phyloP scores from a whole-genome alignment of 1,140 invertebrate species.

The Drosophila littoralis region DNA sequence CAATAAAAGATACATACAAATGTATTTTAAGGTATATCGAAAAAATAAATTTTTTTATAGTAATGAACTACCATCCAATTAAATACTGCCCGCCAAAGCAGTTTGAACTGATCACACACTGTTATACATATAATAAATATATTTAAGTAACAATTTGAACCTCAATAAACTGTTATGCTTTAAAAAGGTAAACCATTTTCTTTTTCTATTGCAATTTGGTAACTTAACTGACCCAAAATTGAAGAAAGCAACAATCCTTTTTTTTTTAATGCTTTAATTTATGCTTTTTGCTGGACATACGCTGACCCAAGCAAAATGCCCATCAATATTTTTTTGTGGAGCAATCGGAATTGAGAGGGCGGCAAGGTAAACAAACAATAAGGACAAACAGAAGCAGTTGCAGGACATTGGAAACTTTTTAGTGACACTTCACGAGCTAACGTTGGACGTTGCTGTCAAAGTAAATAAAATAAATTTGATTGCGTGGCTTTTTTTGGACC shows the following conservation, averaged over 20 bases:
- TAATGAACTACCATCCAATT: too few species aligned
- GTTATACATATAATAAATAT: too few species aligned
- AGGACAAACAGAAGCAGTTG: slow-evolving; percentile 30
- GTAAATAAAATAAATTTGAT: slow-evolving; percentile 82
- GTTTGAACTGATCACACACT: too few species aligned
- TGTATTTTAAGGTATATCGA: too few species aligned
- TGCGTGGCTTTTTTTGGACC: slow-evolving; percentile 52
- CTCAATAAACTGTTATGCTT: slow-evolving; percentile 48
- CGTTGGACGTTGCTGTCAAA: slow-evolving; percentile 72
- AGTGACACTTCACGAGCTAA: slow-evolving; percentile 81
- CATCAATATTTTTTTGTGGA: slow-evolving; percentile 9
- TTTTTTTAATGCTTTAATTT: slow-evolving; percentile 2
- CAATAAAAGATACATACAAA: too few species aligned
- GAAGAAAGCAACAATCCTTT: background rate
- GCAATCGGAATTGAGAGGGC: slow-evolving; percentile 5
- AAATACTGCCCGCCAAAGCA: too few species aligned
- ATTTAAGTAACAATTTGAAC: slow-evolving; percentile 49
- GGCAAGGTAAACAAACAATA: slow-evolving; percentile 64
- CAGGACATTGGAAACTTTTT: slow-evolving; percentile 62
- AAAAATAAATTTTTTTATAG: too few species aligned
- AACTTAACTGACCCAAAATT: background rate
- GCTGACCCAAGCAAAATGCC: slow-evolving; percentile 28
- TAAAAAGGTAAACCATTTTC: background rate
- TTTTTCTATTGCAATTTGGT: background rate
- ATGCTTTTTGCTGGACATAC: slow-evolving; percentile 11